Evolutionary conservation across 1,140 invertebrate species (phyloP).

Genomic region (Magallana ariakensis): DNA sequence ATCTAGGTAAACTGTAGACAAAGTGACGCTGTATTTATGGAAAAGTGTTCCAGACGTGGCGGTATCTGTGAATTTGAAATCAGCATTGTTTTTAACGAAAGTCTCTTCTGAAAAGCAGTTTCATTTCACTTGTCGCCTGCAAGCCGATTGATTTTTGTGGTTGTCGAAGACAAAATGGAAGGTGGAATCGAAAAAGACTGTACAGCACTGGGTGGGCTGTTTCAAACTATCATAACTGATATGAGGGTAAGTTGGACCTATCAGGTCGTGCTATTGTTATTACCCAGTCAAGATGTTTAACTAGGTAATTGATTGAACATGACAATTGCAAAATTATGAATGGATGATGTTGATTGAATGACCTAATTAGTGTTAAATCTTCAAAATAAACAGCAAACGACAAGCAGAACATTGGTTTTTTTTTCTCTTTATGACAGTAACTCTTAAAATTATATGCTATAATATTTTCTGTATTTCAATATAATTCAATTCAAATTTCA

Average conservation of each 20-base stretch:
- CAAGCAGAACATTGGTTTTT: too few relatives aligned
- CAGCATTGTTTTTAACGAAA: slow-evolving; percentile 22
- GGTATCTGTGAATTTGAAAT: slow-evolving; percentile 11
- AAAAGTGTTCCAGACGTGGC: neutral
- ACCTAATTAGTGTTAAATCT: too few relatives aligned
- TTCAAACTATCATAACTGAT: slow-evolving; percentile 91
- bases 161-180: slow-evolving; percentile 49
- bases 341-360: too few relatives aligned
- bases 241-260: slow-evolving; percentile 86
- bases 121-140: slow-evolving; percentile 14
- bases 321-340: too few relatives aligned
- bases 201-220: slow-evolving; percentile 89
- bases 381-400: too few relatives aligned
- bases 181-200: slow-evolving; percentile 85
- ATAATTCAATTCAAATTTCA: too few relatives aligned
- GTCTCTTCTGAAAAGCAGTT: neutral
- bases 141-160: slow-evolving; percentile 11
- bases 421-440: too few relatives aligned
- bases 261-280: too few relatives aligned
- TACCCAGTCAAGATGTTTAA: too few relatives aligned
- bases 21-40: slow-evolving; percentile 10
- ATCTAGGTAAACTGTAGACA: slow-evolving; percentile 1
- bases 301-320: too few relatives aligned
- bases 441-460: too few relatives aligned
- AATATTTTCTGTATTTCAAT: too few relatives aligned